phyloP scores from a whole-genome alignment of 1,140 invertebrate genomes.

The Temnothorax longispinosus region DNA sequence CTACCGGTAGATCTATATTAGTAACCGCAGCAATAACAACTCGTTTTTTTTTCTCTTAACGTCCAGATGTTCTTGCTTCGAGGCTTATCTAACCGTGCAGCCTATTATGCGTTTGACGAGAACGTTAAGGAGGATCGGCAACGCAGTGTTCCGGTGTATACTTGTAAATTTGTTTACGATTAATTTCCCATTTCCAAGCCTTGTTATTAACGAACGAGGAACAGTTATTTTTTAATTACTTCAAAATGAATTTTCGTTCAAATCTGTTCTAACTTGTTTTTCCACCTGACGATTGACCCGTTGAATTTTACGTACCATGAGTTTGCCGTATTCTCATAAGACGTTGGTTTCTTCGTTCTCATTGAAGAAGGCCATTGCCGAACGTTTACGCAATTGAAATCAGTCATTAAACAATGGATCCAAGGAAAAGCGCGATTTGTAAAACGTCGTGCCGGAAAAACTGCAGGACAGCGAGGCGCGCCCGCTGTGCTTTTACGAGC shows the following conservation, averaged over 20 bases:
- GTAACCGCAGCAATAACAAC: conserved; percentile 52
- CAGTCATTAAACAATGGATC: background rate
- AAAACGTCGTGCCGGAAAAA: conserved; percentile 72
- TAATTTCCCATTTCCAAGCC: conserved; percentile 17
- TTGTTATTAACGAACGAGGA: conserved; percentile 16
- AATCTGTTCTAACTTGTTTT: background rate
- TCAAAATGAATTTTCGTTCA: background rate
- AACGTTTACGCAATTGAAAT: background rate
- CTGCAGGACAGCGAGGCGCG: conserved; percentile 61
- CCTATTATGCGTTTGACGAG: conserved; percentile 43
- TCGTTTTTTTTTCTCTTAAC: conserved; percentile 33
- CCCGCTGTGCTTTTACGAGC: conserved; percentile 82
- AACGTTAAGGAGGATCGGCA: conserved; percentile 23
- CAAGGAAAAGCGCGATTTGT: conserved; percentile 26
- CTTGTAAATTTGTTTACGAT: conserved; percentile 45
- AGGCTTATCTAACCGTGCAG: conserved; percentile 38
- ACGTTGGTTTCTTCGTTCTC: background rate
- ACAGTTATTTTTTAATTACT: conserved; percentile 40
- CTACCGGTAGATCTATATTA: conserved; percentile 50
- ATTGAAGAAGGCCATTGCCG: background rate
- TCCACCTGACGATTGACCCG: background rate
- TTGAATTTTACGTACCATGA: background rate
- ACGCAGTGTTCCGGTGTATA: conserved; percentile 23
- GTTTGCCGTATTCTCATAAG: background rate
- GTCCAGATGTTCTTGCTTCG: background rate